Evolutionary conservation across 2,113 vertebrate genomes (phyloP), one percentile per base, ranked within the genome.

Genomic region (Coryphaenoides rupestris): DNA sequence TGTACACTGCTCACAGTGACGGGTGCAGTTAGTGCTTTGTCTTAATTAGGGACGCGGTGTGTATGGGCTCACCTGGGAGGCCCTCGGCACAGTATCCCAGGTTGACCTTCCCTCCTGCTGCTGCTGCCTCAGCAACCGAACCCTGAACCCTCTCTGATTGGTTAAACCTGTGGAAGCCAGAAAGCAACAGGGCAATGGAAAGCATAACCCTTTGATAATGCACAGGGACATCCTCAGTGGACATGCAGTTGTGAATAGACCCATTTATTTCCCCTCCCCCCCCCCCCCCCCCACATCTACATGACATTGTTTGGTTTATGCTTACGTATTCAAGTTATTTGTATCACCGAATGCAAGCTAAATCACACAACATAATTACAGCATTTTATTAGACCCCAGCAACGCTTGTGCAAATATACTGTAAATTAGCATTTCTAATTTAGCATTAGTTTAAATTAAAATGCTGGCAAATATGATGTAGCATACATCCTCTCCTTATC

Each of bases 91-190:
- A 60, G 49, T 78, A 90, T 46, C 82, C 89, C 57, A 63, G 33
- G 74, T 89, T 91, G 61, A 79, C 57, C 21, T 60, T 73, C 19
- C 87, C 89, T 5, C 52, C 65, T 16, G 73, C 75, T 19, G 6
- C 40, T 50, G 15, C 47, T 50, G 47, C 74, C 73, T 57, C 78
- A 57, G 78, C 78, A 81, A 75, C 73, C 0, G 21, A 56, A 49
- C n/a, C 19, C 52, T 40, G 66, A 58, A 64, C 57, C 5, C 21
- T 62, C 45, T 17, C 59, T 3, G 78, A 78, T 67, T 81, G 74
- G 66, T 65, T 15, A 16, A 70, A 72, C 75, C 86, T 87, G 70
- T 23, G 77, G 76, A 71, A 33, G n/a, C 26, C 52, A 60, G 74
- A 40, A n/a, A 70, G 52, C 19, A 74, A 28, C 1, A 0, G 62